These are phyloP conservation scores for Prunella himalayana DNA, from an alignment of 2,113 vertebrate genomes.

Conservation along the genomic window DNA sequence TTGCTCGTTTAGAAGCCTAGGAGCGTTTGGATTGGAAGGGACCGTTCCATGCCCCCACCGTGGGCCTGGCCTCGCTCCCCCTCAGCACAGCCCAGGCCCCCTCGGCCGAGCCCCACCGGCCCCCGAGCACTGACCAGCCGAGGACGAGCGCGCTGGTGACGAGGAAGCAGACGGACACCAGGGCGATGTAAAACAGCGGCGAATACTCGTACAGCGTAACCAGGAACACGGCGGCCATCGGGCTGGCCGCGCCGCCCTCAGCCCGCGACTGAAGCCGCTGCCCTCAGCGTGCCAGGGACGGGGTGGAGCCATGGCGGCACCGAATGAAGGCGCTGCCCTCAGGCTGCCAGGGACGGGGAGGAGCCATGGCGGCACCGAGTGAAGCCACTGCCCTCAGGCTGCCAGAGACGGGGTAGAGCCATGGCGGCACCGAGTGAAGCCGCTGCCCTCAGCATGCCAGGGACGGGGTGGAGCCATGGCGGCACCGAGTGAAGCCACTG, in stretches of 20 bases:
- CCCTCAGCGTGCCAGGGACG: background rate
- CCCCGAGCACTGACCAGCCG: conserved; percentile 81
- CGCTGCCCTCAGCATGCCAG: background rate
- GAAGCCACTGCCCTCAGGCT: accelerated
- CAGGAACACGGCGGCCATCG: conserved; percentile 85
- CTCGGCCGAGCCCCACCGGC: background rate
- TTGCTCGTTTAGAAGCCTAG: background rate
- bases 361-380: accelerated
- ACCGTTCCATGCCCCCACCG: background rate
- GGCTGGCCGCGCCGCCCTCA: background rate
- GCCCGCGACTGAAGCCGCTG: background rate
- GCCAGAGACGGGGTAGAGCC: background rate
- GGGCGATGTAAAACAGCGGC: conserved; percentile 86
- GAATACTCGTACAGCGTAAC: conserved; percentile 90
- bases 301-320: background rate
- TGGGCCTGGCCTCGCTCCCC: background rate
- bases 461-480: accelerated
- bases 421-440: no score
- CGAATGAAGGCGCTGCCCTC: accelerated
- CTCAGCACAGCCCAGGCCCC: background rate
- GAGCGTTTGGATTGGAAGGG: background rate
- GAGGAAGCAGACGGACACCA: conserved; percentile 89
- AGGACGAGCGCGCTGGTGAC: conserved; percentile 91
- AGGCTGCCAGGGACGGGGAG: accelerated
- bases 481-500: background rate